Percentiles rank a stretch among this genome's conserved stretches.
phyloP scores from a whole-genome alignment of 2,797 vertebrate genomes.

The Catamblyrhynchus diadema region DNA sequence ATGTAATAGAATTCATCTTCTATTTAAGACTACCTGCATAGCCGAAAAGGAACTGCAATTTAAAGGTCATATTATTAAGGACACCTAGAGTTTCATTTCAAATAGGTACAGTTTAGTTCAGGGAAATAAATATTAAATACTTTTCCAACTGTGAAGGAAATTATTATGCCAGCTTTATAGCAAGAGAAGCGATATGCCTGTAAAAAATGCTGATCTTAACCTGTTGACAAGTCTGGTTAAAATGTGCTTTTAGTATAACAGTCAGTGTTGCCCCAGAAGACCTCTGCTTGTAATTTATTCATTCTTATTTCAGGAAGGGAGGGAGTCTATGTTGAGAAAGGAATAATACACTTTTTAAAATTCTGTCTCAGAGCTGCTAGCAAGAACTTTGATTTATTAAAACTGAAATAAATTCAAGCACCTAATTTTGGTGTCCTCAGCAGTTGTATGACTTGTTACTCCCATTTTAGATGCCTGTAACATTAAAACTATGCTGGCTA shows the following conservation, averaged over 20 bases:
- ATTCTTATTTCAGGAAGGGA: background rate
- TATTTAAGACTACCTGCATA: background rate
- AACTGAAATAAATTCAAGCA: slow-evolving; percentile 50
- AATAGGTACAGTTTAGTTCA: slow-evolving; percentile 1
- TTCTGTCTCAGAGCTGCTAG: background rate
- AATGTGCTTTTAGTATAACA: background rate
- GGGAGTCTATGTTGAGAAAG: background rate
- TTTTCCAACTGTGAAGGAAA: slow-evolving; percentile 48
- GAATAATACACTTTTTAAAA: slow-evolving; percentile 7
- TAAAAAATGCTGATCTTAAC: slow-evolving; percentile 45
- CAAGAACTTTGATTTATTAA: slow-evolving; percentile 51
- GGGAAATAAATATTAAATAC: slow-evolving; percentile 47
- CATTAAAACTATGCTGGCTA: background rate
- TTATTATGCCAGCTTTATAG: slow-evolving; percentile 39
- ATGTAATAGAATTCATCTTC: background rate
- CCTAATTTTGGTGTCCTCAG: slow-evolving; percentile 12
- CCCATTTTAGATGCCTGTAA: background rate
- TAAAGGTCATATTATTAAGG: background rate
- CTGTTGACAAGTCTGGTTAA: slow-evolving; percentile 50
- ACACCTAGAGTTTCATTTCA: slow-evolving; percentile 22
- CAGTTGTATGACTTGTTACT: background rate
- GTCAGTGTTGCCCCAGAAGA: background rate
- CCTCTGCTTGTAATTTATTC: slow-evolving; percentile 1
- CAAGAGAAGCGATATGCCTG: background rate
- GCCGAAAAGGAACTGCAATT: background rate